Base-by-base conservation (phyloP, 2,797 vertebrate species). In the Poecilia picta region DNA sequence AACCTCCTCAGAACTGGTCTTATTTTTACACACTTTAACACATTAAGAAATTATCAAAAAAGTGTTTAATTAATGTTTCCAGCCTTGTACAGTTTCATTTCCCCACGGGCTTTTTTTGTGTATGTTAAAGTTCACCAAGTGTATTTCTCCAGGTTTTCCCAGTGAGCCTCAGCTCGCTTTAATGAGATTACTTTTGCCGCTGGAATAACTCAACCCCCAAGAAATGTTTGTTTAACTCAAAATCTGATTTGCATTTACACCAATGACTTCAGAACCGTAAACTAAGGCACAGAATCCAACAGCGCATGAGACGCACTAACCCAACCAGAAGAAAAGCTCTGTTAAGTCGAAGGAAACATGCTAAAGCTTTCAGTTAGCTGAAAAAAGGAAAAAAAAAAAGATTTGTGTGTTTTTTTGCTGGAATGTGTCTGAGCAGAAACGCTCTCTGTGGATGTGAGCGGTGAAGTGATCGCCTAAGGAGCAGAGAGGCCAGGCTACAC, bases 101-200 rank as follows among this genome's bases (percentile, higher is more conserved):
- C 66, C 75, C 20, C 62, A 62, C 62, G 71, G 73, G 47, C 49
- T 45, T 72, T 23, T 23, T 13, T 13, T 8, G 6, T 53, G 45
- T 49, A 47, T 80, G 55, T 72, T 31, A 72, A 53, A 72, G 73
- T 57, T 72, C 2, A 43, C 68, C 1, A 76, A 64, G 72, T 73
- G 49, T 71, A 5, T 59, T 23, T 79, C 73, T 85, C 78, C 80
- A 74, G 41, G 45, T 76, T 74, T 66, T 66, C n/a, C 73, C 76
- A 68, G 62, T 83, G 83, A 86, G 71, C 73, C 77, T 49, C 33
- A 73, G 33, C n/a, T 83, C 31, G 74, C 78, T 80, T 45, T 82
- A 89, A 91, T 82, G 45, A 77, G 79, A 88, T 93, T 90, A 88
- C 79, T 85, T 90, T 81, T 87, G 82, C 83, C 45, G 75, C 71